Base-by-base conservation (phyloP, 1,140 invertebrate genomes). In the Drosophila subobscura region DNA sequence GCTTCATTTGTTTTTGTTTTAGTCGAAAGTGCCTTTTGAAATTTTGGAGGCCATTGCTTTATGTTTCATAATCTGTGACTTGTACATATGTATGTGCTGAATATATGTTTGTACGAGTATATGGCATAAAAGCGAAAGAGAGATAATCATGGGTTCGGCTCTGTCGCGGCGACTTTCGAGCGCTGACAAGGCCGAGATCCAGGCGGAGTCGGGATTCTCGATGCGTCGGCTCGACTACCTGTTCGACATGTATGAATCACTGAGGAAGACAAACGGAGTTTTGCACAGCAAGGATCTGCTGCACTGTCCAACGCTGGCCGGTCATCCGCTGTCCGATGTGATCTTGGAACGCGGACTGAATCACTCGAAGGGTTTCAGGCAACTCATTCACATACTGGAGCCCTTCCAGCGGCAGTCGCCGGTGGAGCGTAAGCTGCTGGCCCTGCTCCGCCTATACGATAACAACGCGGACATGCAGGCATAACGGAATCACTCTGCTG, bases 171-270 rank as follows among this genome's bases (percentile, higher is more conserved):
- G 68, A 5, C 14, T 79, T 14, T 68, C 57, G 22, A 37, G 37
- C 16, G 33, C 33, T 45, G 68, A 79, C 22, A 16, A 73, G n/a
- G 10, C 40, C 0, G 20, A 46, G 5, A 58, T 79, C 5, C 67
- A 79, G 22, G 53, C 16, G 20, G 75, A 72, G 12, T 65, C 73
- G 6, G 75, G 74, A 0, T 77, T 77, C 55, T 72, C 75, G 27
- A 29, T 64, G 10, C 45, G 44, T 0, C 49, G 76, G 6, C 54
- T 79, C 25, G 76, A 78, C 29, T 79, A 78, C 5, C n/a, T 79
- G 45, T 61, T 68, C n/a, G 75, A 57, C 0, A 57, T 68, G 7
- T 79, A 79, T n/a, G 52, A 68, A 25, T 33, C 53, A 6, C 45
- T 79, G 75, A 68, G 22, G 7, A 7, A 1, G 50, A 78, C 22